Evolutionary conservation across 1,140 invertebrate species (phyloP), one percentile per base, ranked within the genome.

Genomic region (Drosophila arizonae): DNA sequence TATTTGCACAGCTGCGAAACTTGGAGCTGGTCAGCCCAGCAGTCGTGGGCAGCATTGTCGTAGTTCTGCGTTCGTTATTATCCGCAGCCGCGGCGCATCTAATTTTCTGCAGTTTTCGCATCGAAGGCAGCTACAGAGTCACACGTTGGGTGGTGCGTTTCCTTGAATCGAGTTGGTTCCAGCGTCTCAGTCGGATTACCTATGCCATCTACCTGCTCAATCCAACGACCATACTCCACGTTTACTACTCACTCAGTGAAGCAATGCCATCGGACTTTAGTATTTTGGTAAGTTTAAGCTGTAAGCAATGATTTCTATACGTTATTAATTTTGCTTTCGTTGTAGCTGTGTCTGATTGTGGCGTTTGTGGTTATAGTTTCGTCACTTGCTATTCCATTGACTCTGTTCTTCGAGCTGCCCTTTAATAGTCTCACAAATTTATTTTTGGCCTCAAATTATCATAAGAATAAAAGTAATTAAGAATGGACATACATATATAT

Each of bases 161-260:
- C 4, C 45, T 84, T 11, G 55, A 75, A 11, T 61, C 45, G 8
- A 15, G 45, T 17, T 55, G 6, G 0, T 11, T 82, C 17, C 76
- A 82, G 51, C 50, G 48, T 0, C 33, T 65, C n/a, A 68, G 63
- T 13, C 58, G 72, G 0, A 52, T 82, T 10, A 84, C 62, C 10
- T 84, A 68, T 63, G 72, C 72, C 45, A 48, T 84, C 24, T 84
- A 84, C 30, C 50, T 82, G 28, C 10, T 82, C 2, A 82, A 82
- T 51, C 71, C 79, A 0, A 11, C 65, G 6, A 46, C 82, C 8
- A 82, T 84, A 4, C 13, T 61, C 1, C 50, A 54, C 41, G 61
- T 52, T 15, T 69, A 61, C 39, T 74, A 79, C 36, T 51, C 72
- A 0, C 43, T 84, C 13, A 64, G 30, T 24, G n/a, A 21, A 5